A percentile compares a stretch with the other conserved stretches of the same genome.
Evolutionary conservation across 1,140 invertebrate species (phyloP).

Genomic region (Wasmannia auropunctata): DNA sequence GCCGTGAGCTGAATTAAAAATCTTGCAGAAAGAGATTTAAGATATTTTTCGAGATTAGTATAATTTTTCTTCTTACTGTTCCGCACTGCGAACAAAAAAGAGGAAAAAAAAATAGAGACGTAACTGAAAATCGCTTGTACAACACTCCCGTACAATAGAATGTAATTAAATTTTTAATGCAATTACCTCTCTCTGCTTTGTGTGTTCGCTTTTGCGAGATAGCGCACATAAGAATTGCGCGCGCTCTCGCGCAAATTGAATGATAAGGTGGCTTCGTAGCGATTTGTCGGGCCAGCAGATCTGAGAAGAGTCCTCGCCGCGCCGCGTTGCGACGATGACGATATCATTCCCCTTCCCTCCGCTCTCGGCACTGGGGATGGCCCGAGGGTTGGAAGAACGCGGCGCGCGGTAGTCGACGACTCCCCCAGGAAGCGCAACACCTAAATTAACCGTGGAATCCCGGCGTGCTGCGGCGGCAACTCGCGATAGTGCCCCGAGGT

Average conservation of each 20-base stretch:
- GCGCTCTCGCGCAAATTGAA: no score
- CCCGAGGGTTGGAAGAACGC: conserved; percentile 35
- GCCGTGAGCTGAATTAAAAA: neutral
- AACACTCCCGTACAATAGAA: neutral
- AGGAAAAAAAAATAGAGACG: neutral
- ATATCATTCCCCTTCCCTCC: neutral
- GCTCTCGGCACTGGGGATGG: neutral
- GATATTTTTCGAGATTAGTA: neutral
- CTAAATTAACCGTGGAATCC: conserved; percentile 74
- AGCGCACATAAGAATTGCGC: neutral
- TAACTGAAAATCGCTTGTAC: neutral
- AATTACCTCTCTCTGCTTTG: neutral
- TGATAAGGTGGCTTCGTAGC: neutral
- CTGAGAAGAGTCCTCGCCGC: neutral
- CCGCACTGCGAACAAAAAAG: neutral
- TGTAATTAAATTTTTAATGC: neutral
- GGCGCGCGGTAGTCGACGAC: conserved; percentile 46
- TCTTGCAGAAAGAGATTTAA: neutral
- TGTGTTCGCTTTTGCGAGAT: neutral
- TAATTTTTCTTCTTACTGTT: neutral
- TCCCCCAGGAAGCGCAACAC: conserved; percentile 74
- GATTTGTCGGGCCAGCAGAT: neutral
- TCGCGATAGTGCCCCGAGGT: conserved; percentile 39
- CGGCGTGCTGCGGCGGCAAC: neutral
- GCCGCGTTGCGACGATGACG: neutral